Evolutionary conservation across 2,888 invertebrate species (phyloP).

Genomic region (Fragum sueziense): DNA sequence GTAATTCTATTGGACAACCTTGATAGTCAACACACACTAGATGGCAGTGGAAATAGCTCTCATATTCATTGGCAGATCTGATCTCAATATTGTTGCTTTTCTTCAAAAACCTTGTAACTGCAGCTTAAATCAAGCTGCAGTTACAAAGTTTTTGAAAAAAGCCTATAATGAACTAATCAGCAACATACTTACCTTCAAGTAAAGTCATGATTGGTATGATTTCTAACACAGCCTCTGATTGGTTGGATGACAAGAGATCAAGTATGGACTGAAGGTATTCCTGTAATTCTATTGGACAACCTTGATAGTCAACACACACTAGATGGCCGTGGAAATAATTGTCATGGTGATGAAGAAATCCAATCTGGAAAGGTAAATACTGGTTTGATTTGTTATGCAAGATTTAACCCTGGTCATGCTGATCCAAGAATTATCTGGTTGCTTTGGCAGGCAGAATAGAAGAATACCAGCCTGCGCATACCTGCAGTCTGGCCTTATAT

Average conservation of each 20-base stretch:
- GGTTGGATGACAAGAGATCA: constrained; percentile 24
- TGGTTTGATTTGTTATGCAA: too few relatives aligned
- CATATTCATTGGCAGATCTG: constrained; percentile 56
- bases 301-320: constrained; percentile 40
- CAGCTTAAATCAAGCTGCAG: too few relatives aligned
- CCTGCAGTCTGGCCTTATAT: too few relatives aligned
- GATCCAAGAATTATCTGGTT: too few relatives aligned
- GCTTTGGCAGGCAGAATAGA: too few relatives aligned
- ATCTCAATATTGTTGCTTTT: too few relatives aligned
- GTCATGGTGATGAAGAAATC: constrained; percentile 57
- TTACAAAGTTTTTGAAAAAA: too few relatives aligned
- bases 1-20: constrained; percentile 47
- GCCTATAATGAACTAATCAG: too few relatives aligned
- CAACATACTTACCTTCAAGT: constrained; percentile 54
- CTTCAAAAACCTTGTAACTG: too few relatives aligned
- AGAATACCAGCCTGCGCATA: too few relatives aligned
- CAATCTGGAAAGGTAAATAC: constrained; percentile 41
- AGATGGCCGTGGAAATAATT: constrained; percentile 45
- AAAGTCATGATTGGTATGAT: constrained; percentile 53
- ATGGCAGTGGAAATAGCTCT: constrained; percentile 43
- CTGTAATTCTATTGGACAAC: constrained; percentile 48
- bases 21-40: constrained; percentile 45
- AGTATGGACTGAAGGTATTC: constrained; percentile 19
- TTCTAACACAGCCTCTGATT: constrained; percentile 51
- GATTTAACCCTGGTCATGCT: too few relatives aligned